phyloP scores from a whole-genome alignment of 35 echinoderm and acorn worm genomes.

The Strongylocentrotus purpuratus region DNA sequence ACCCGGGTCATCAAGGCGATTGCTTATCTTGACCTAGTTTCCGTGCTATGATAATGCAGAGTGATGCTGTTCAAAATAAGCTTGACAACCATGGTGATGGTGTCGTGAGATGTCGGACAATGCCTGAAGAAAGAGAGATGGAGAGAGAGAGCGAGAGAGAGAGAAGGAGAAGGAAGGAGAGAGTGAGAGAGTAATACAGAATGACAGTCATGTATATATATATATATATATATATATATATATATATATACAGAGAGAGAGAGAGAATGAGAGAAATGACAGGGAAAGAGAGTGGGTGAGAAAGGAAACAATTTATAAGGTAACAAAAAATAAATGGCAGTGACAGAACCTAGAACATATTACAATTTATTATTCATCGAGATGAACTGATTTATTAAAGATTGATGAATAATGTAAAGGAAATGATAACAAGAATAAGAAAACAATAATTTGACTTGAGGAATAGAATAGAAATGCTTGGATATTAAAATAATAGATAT shows the following conservation, averaged over 20 bases:
- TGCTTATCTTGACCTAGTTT: conserved; percentile 43
- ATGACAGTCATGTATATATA: too few relatives aligned
- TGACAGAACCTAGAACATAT: not conserved
- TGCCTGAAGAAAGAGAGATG: not conserved
- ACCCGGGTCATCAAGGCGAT: not conserved
- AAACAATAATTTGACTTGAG: not conserved
- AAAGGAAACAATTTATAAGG: too few relatives aligned
- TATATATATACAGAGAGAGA: too few relatives aligned
- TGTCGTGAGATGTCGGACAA: not conserved
- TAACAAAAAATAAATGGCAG: not conserved
- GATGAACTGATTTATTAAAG: not conserved
- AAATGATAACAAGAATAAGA: not conserved
- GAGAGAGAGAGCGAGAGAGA: not conserved
- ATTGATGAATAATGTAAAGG: too few relatives aligned
- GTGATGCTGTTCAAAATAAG: not conserved
- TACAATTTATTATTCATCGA: not conserved
- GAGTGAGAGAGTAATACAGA: not conserved
- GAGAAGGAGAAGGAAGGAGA: not conserved
- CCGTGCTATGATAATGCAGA: not conserved
- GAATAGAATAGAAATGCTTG: not conserved
- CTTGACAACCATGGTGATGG: not conserved
- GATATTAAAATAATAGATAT: not conserved
- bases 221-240: too few relatives aligned
- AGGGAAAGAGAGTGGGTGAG: too few relatives aligned
- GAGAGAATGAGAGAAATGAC: too few relatives aligned